phyloP scores from a whole-genome alignment of 1,140 invertebrate species.

The Maniola jurtina region DNA sequence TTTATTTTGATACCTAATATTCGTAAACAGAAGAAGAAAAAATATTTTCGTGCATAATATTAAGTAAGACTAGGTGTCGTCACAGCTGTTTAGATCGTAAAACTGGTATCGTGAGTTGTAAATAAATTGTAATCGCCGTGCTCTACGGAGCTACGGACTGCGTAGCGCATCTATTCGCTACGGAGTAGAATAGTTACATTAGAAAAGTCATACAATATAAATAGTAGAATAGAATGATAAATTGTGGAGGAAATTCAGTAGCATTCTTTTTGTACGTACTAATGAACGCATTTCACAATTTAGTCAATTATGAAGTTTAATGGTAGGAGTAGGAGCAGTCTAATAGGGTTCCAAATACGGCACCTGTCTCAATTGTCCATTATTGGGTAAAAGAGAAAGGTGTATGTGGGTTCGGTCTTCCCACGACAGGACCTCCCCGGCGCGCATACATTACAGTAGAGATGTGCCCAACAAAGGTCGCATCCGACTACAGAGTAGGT shows the following conservation, averaged over 20 bases:
- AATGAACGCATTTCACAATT: conserved; percentile 22
- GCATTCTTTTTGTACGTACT: conserved; percentile 2
- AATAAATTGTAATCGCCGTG: background rate
- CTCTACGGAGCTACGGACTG: conserved; percentile 29
- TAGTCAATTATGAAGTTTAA: conserved; percentile 30
- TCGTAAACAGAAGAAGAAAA: too few species aligned
- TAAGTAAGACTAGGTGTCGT: too few species aligned
- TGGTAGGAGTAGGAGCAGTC: conserved; percentile 30
- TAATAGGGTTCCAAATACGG: conserved; percentile 38
- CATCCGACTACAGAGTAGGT: background rate
- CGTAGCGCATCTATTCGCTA: conserved; percentile 21
- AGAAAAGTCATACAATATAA: background rate
- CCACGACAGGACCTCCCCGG: conserved; percentile 66
- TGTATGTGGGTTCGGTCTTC: conserved; percentile 54
- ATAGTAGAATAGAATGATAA: background rate
- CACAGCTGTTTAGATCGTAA: too few species aligned
- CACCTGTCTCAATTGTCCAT: conserved; percentile 43
- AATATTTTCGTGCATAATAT: too few species aligned
- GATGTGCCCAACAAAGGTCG: conserved; percentile 27
- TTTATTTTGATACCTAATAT: too few species aligned
- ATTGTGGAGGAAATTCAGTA: conserved; percentile 2
- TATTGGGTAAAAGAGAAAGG: conserved; percentile 50
- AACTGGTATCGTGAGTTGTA: too few species aligned
- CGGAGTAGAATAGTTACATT: conserved; percentile 4
- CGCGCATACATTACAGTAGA: conserved; percentile 69